These are phyloP conservation scores for Spisula solida DNA, from an alignment of 2,888 invertebrate genomes.

Conservation along the genomic window DNA sequence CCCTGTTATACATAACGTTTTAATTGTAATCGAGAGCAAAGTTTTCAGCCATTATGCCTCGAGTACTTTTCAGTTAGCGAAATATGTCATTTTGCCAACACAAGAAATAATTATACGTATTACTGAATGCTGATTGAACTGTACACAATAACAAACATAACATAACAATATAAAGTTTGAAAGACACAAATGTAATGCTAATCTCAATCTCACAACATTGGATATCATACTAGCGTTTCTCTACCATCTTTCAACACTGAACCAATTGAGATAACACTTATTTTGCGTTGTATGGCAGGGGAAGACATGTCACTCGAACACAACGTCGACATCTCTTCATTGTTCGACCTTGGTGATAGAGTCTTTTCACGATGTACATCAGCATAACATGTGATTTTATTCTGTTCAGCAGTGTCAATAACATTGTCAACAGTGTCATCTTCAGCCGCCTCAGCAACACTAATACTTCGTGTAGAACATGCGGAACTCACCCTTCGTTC, in stretches of 20 bases:
- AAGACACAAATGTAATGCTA: neutral
- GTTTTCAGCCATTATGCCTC: too few relatives aligned
- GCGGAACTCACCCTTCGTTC: neutral
- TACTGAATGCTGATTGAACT: too few relatives aligned
- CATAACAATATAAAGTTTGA: neutral
- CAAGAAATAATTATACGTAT: too few relatives aligned
- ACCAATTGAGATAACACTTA: conserved; percentile 69
- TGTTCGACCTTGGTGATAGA: conserved; percentile 69
- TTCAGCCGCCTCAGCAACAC: conserved; percentile 40
- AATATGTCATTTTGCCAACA: too few relatives aligned
- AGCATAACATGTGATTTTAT: conserved; percentile 82
- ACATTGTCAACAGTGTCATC: conserved; percentile 51
- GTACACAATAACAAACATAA: neutral
- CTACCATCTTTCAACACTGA: conserved; percentile 58
- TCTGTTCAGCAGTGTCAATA: conserved; percentile 70
- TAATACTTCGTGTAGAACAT: conserved; percentile 30
- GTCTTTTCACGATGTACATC: conserved; percentile 84
- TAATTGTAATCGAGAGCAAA: too few relatives aligned
- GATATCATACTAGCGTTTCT: conserved; percentile 59
- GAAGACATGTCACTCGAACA: conserved; percentile 22
- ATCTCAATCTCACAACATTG: neutral
- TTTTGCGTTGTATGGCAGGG: conserved; percentile 58
- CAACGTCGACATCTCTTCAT: conserved; percentile 46
- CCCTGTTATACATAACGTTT: too few relatives aligned
- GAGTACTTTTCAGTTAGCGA: too few relatives aligned